These are phyloP conservation scores for Dynastes hyllus DNA, from an alignment of 2,888 invertebrate species.

Conservation along the genomic window DNA sequence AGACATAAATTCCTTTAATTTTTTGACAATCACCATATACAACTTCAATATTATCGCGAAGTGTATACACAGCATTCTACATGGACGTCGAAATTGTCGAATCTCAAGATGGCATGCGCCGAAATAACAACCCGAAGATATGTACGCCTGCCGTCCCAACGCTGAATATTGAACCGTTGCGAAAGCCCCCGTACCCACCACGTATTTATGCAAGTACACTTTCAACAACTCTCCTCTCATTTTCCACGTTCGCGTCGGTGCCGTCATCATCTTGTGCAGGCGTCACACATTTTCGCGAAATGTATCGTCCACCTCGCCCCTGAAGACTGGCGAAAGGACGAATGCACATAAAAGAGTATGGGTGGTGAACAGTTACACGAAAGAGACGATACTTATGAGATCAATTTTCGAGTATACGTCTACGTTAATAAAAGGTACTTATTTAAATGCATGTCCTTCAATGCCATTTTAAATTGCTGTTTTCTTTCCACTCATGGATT, in stretches of 20 bases:
- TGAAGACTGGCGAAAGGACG: neutral
- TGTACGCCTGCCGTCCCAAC: neutral
- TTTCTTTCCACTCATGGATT: no score
- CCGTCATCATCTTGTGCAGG: no score
- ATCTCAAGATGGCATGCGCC: conserved; percentile 4
- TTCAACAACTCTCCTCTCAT: no score
- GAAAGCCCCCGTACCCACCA: neutral
- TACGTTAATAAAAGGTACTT: conserved; percentile 3
- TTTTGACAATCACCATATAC: no score
- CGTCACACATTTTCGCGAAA: no score
- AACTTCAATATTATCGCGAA: no score
- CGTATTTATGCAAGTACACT: neutral
- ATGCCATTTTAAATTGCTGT: no score
- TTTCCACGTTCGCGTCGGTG: no score
- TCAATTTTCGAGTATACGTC: neutral
- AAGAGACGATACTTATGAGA: neutral
- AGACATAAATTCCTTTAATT: no score
- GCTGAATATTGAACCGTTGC: conserved; percentile 12
- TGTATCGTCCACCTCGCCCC: neutral
- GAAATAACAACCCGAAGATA: neutral
- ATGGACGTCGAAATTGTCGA: no score
- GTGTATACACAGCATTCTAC: no score
- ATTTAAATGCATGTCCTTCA: neutral
- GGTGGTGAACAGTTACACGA: neutral
- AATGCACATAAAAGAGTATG: conserved; percentile 1